Conservation (phyloP, 1,140 invertebrate genomes). For the Drosophila navojoa region DNA sequence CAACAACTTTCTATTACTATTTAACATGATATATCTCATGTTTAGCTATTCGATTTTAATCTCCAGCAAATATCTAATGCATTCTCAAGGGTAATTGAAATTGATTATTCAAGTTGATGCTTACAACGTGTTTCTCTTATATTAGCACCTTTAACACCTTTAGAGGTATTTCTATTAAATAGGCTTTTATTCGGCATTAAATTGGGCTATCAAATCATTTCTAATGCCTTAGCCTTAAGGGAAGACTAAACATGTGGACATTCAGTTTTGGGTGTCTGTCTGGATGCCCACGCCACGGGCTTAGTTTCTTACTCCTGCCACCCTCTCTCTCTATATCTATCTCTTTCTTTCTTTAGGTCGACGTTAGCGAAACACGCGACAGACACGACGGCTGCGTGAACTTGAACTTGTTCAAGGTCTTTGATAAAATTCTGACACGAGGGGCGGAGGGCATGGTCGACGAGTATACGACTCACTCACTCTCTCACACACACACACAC, state of each 20-base stretch:
- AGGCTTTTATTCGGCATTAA: no score
- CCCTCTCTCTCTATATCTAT: neutral
- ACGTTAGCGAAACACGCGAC: slow-evolving; percentile 40
- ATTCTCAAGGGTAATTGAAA: no score
- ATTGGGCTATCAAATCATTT: no score
- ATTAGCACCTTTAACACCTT: no score
- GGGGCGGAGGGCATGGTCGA: slow-evolving; percentile 13
- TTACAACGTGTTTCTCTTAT: no score
- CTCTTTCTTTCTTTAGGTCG: neutral
- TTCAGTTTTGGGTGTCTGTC: slow-evolving; percentile 14
- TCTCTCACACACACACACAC: slow-evolving; percentile 10
- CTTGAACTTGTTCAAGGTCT: slow-evolving; percentile 78
- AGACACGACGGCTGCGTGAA: slow-evolving; percentile 61
- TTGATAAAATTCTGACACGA: slow-evolving; percentile 29
- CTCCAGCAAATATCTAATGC: no score
- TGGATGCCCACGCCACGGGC: slow-evolving; percentile 5
- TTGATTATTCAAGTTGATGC: no score
- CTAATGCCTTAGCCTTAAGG: neutral
- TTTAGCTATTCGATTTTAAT: no score
- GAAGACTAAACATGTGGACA: neutral
- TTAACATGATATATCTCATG: no score
- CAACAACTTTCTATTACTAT: no score
- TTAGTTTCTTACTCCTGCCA: neutral
- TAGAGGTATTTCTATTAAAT: no score
- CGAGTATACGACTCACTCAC: slow-evolving; percentile 14